Conservation (phyloP, 2,113 vertebrate species). For the Alethe castanea region DNA sequence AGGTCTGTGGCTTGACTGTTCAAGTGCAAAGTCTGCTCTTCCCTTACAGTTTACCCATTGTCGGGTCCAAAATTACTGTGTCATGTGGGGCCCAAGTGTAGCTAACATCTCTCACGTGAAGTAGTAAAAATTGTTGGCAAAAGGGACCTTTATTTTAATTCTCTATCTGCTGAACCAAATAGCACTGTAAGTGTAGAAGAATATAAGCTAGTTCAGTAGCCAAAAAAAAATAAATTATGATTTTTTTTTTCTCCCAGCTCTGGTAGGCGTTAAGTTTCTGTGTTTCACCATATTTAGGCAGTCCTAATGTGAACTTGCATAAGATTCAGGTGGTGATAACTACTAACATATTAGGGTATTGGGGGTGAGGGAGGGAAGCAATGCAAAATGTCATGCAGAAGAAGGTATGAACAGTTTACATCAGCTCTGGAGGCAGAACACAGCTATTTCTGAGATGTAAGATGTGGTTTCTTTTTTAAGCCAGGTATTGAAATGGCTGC, state of each 20-base stretch:
- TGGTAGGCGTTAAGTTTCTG: constrained; percentile 14
- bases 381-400: neutral
- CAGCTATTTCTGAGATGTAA: neutral
- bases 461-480: constrained; percentile 47
- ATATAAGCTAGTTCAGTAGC: constrained; percentile 3
- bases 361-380: neutral
- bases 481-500: constrained; percentile 39
- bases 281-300: neutral
- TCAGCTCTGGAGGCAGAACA: neutral
- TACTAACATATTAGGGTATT: neutral
- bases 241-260: neutral
- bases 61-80: neutral
- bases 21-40: neutral
- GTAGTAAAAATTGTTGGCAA: constrained; percentile 13
- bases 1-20: neutral
- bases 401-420: neutral
- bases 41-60: neutral
- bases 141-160: neutral
- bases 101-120: neutral
- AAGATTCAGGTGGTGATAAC: neutral
- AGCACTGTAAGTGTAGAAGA: neutral
- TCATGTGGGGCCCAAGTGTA: neutral
- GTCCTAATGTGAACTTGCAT: neutral
- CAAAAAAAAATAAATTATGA: neutral
- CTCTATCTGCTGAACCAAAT: constrained; percentile 30